Conservation (phyloP, 92 coral and sea anemone genomes). For the Montipora capitata region DNA sequence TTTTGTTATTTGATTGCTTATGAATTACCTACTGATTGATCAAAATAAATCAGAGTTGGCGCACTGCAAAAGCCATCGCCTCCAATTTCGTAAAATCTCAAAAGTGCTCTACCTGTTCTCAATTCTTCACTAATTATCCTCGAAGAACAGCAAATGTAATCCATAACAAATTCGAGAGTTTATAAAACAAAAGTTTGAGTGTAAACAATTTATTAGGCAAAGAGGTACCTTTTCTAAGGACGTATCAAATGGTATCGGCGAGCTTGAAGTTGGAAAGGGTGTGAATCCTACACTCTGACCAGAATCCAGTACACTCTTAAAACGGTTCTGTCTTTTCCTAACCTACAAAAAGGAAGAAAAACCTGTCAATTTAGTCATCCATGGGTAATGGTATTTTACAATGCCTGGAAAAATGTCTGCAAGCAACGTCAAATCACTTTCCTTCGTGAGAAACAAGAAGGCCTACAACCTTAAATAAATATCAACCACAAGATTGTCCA, state of each 20-base stretch:
- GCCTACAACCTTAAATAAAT: too few species aligned
- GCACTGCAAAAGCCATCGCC: not conserved
- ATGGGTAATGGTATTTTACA: too few species aligned
- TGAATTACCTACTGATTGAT: not conserved
- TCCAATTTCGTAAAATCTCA: too few species aligned
- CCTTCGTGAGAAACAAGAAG: too few species aligned
- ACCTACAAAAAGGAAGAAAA: conserved; percentile 23
- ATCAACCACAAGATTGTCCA: too few species aligned
- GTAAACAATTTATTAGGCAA: not conserved
- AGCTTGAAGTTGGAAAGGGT: conserved; percentile 55
- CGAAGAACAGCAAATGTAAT: too few species aligned
- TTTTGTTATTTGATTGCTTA: too few species aligned
- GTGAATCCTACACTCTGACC: conserved; percentile 69
- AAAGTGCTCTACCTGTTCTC: too few species aligned
- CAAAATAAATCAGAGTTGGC: not conserved
- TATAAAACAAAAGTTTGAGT: not conserved
- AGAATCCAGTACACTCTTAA: conserved; percentile 65
- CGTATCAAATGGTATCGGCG: conserved; percentile 70
- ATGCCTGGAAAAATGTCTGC: too few species aligned
- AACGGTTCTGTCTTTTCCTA: conserved; percentile 74
- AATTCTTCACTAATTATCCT: too few species aligned
- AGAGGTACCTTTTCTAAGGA: conserved; percentile 70
- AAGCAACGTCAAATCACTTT: too few species aligned
- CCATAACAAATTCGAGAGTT: not conserved
- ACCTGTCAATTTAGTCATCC: not conserved